Evolutionary conservation across 2,888 invertebrate genomes (phyloP), one percentile per base, ranked within the genome.

Genomic region (Blera fallax): DNA sequence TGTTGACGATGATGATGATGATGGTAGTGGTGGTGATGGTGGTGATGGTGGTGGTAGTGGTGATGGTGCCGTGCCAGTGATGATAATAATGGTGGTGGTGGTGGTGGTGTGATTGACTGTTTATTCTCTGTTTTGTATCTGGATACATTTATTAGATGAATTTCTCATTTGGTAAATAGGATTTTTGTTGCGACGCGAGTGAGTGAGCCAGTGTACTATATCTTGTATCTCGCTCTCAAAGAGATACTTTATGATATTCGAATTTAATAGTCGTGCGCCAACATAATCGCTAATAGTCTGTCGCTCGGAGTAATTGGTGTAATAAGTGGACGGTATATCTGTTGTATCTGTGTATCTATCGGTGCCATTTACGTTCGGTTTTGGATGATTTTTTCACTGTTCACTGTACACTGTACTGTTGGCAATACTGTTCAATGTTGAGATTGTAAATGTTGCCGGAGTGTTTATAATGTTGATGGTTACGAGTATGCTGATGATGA

Each of bases 191-290:
- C 70, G 52, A 37, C 18, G 58, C 56, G 48, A 54, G 67, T 27
- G 54, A 85, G 54, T 54, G 72, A 60, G 43, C 29, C 21, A 3
- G 54, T 34, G 56, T 58, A 64, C 7, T 21, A 18, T 48, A 37
- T 48, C 54, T 65, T 34, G 64, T 72, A 24, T 85, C 56, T 85
- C 85, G 60, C 76, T 67, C 72, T 29, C 40, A 80, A 77, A 69
- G 54, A 85, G 80, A 85, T 81, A 85, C 85, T 85, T 85, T 80
- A 85, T 85, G 80, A 85, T 78, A 87, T 87, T 87, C 73, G 87
- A 87, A 82, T 87, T 87, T 87, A 87, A 87, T 82, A 87, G 87
- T 82, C 87, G 87, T 87, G 87, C 87, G 87, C 87, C 81, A 84
- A 78, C 87, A 87, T 87, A 87, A 87, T 87, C 87, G 77, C 78